Evolutionary conservation across 2,797 vertebrate species (phyloP), one percentile per base, ranked within the genome.

Genomic region (Gambelia wislizenii): DNA sequence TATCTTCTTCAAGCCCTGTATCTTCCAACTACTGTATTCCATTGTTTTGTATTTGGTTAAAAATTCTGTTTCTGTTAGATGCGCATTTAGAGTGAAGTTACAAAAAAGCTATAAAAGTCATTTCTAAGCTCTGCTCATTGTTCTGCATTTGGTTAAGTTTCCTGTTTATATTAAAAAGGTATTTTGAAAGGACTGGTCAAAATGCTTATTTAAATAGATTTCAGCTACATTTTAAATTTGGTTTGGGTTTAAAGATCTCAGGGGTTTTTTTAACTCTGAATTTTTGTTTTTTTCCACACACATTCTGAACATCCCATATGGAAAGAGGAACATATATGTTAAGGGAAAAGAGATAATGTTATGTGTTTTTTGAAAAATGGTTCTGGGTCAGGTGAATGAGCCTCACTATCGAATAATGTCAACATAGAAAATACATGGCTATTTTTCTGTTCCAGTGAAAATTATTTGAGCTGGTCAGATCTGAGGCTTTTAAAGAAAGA

Each of bases 141-240:
- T 86, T 91, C 49, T 75, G 39, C 3, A 39, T 92, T n/a, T 7
- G 2, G 84, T 89, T n/a, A 44, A 70, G 83, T 85, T 47, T 85
- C 90, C 10, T n/a, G 5, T 79, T 52, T 36, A 8, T 54, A 39
- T 54, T 52, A 74, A 18, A 39, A 59, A 22, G 10, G 12, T 39
- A 49, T 25, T 42, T 67, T 36, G 44, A 78, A 18, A 59, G 5
- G 33, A 67, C 4, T 52, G 18, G 20, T 22, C 75, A 25, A 54
- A 9, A 81, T 18, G 6, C 10, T 30, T 59, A 14, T 49, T 83
- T 49, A 33, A 72, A 72, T 47, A 75, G 33, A 59, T 27, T 4
- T 59, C 39, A 27, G 27, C 27, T 76, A 30, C 5, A 2, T 10
- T 6, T 25, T 61, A 33, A 64, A 1, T 25, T 67, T 49, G 2